Percentiles rank a stretch among this genome's conserved stretches.
phyloP scores from a whole-genome alignment of 2,797 vertebrate species.

The Oophaga sylvatica region DNA sequence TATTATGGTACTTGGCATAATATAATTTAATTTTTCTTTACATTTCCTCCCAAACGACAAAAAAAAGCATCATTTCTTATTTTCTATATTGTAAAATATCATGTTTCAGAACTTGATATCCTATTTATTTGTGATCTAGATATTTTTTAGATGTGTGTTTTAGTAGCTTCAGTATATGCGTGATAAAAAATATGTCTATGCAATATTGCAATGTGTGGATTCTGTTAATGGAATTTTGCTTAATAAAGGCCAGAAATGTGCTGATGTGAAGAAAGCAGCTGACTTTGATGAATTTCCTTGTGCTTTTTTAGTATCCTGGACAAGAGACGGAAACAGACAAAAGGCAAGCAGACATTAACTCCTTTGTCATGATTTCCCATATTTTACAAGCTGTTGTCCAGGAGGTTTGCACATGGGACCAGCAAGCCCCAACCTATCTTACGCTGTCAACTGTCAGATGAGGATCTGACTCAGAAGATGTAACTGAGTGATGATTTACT shows the following conservation, averaged over 20 bases:
- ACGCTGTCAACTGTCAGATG: slow-evolving; percentile 76
- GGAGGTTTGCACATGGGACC: slow-evolving; percentile 86
- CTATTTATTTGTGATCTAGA: not conserved
- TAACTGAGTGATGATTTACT: slow-evolving; percentile 89
- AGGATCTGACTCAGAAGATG: slow-evolving; percentile 78
- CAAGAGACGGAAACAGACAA: slow-evolving; percentile 39
- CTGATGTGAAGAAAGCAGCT: slow-evolving; percentile 87
- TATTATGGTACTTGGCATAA: no score
- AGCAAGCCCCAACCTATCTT: slow-evolving; percentile 80
- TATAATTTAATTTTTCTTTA: not conserved
- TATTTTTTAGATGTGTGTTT: not conserved
- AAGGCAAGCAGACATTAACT: slow-evolving; percentile 89
- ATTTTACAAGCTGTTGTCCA: slow-evolving; percentile 87
- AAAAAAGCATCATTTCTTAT: not conserved
- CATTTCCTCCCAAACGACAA: not conserved
- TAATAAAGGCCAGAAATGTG: slow-evolving; percentile 84
- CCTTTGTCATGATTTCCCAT: slow-evolving; percentile 86
- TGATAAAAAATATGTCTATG: slow-evolving; percentile 61
- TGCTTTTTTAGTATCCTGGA: slow-evolving; percentile 75
- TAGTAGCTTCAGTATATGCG: not conserved
- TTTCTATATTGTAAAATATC: not conserved
- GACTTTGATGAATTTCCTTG: slow-evolving; percentile 93
- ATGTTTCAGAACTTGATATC: not conserved
- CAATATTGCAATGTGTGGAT: slow-evolving; percentile 82
- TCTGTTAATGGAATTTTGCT: slow-evolving; percentile 82